Evolutionary conservation across 2,113 vertebrate genomes (phyloP).

Genomic region (Thryonomys swinderianus): DNA sequence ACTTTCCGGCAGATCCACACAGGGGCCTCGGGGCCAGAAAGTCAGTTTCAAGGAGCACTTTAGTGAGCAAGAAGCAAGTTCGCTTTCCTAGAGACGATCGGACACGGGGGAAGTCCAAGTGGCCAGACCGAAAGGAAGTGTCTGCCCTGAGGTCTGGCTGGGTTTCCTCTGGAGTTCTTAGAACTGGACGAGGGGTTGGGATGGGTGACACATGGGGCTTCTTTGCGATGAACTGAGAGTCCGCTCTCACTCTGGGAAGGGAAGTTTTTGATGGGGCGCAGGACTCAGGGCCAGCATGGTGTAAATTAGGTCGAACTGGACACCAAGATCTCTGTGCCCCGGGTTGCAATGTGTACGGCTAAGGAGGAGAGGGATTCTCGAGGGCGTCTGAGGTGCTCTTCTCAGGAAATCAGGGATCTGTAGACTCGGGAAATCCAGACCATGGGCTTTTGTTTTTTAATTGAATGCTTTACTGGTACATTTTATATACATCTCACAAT

Average conservation of each 20-base stretch:
- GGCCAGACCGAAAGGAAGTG: not conserved
- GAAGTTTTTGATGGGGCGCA: not conserved
- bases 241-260: not conserved
- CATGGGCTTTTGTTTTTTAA: too few species aligned
- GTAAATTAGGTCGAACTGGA: not conserved
- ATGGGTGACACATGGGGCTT: not conserved
- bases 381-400: not conserved
- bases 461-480: too few species aligned
- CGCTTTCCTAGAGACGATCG: not conserved
- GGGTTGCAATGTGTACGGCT: not conserved
- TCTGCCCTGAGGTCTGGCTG: not conserved
- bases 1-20: not conserved
- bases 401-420: not conserved
- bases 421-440: not conserved
- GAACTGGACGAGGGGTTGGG: not conserved
- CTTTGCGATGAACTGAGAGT: not conserved
- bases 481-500: too few species aligned
- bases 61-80: not conserved
- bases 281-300: not conserved
- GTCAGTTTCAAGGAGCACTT: not conserved
- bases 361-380: not conserved
- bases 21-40: not conserved
- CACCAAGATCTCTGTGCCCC: not conserved
- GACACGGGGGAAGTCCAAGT: not conserved
- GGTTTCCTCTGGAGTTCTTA: not conserved